Evolutionary conservation across 2,888 invertebrate genomes (phyloP).

Genomic region (Tinea semifulvella): DNA sequence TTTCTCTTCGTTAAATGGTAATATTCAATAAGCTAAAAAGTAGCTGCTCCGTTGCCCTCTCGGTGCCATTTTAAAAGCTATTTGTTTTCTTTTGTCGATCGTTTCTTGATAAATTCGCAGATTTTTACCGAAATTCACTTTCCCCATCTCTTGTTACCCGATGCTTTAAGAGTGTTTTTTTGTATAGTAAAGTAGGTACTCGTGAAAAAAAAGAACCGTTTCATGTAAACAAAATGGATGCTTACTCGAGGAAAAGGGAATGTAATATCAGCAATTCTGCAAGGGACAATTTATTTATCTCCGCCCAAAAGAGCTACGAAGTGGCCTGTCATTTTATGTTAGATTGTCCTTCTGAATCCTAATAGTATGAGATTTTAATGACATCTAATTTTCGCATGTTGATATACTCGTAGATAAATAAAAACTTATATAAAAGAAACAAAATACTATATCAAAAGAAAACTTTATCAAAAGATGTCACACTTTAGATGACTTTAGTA

Average conservation of each 20-base stretch:
- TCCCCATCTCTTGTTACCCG: constrained; percentile 9
- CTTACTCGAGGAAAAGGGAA: constrained; percentile 6
- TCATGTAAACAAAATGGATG: constrained; percentile 7
- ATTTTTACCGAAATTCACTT: constrained; percentile 14
- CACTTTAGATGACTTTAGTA: too few relatives aligned
- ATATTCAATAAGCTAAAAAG: constrained; percentile 13
- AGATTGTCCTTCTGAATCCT: too few relatives aligned
- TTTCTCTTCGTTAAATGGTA: too few relatives aligned
- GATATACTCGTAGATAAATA: too few relatives aligned
- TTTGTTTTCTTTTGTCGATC: constrained; percentile 15
- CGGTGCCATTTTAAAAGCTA: constrained; percentile 14
- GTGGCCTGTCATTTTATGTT: too few relatives aligned
- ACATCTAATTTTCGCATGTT: too few relatives aligned
- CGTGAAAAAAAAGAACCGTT: constrained; percentile 1
- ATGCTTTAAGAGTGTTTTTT: not conserved
- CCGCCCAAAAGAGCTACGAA: too few relatives aligned
- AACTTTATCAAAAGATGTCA: too few relatives aligned
- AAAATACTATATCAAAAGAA: too few relatives aligned
- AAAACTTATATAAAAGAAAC: too few relatives aligned
- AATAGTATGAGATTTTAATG: too few relatives aligned
- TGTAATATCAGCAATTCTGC: constrained; percentile 5
- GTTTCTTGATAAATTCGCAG: constrained; percentile 12
- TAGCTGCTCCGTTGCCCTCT: not conserved
- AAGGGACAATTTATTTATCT: constrained; percentile 1
- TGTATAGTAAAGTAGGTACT: constrained; percentile 8